phyloP scores from a whole-genome alignment of 2,888 invertebrate species.

The Cryptus viduatorius region DNA sequence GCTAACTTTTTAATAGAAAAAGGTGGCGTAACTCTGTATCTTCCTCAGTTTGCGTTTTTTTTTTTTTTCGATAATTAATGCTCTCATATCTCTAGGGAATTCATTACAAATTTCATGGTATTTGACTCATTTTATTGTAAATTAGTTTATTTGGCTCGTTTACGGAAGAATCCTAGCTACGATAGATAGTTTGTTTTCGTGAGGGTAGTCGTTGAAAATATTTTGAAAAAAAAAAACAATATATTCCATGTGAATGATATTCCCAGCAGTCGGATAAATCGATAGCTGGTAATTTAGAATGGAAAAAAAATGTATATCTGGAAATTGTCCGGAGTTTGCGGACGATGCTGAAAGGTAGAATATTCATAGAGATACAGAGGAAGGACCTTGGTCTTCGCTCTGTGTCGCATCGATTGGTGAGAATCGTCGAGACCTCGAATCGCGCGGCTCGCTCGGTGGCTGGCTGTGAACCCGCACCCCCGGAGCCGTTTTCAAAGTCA shows the following conservation, averaged over 20 bases:
- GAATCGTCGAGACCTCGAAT: slow-evolving; percentile 2
- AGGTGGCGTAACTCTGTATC: neutral
- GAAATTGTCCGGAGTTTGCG: neutral
- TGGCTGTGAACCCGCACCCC: slow-evolving; percentile 66
- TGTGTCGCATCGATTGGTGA: slow-evolving; percentile 60
- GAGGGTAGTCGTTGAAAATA: too few relatives aligned
- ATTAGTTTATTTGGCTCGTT: too few relatives aligned
- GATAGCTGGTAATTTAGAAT: neutral
- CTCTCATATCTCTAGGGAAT: too few relatives aligned
- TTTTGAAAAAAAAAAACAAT: too few relatives aligned
- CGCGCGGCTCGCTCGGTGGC: slow-evolving; percentile 21
- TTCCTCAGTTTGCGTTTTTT: neutral
- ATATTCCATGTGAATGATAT: too few relatives aligned
- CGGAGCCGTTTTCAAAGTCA: slow-evolving; percentile 70
- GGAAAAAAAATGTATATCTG: neutral
- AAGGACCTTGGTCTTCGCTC: slow-evolving; percentile 45
- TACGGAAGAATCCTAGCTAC: too few relatives aligned
- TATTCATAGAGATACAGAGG: slow-evolving; percentile 17
- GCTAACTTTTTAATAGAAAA: neutral
- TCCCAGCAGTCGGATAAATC: neutral
- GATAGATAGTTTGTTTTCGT: too few relatives aligned
- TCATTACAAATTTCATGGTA: too few relatives aligned
- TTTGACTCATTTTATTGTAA: too few relatives aligned
- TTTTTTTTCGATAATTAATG: neutral
- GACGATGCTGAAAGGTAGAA: neutral